Conservation (phyloP, 1,140 invertebrate species). For the Drosophila lacteicornis region DNA sequence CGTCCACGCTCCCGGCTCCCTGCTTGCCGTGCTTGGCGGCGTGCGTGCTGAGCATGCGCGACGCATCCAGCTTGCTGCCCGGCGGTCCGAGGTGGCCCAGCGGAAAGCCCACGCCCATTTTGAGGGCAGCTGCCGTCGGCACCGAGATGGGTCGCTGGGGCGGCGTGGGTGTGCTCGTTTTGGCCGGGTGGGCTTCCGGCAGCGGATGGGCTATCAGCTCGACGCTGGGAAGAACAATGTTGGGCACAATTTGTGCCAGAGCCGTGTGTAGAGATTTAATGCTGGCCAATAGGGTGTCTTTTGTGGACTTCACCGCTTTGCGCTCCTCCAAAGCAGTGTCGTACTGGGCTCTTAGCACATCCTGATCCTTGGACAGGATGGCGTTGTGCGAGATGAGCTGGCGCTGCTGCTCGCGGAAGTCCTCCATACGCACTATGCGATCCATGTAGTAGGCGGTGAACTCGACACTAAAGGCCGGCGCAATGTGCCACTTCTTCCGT, state of each 20-base stretch:
- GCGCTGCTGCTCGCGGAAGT: slow-evolving; percentile 91
- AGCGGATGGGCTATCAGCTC: slow-evolving; percentile 82
- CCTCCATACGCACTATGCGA: slow-evolving; percentile 91
- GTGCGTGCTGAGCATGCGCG: slow-evolving; percentile 86
- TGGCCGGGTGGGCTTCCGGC: slow-evolving; percentile 51
- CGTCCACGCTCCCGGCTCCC: slow-evolving; percentile 36
- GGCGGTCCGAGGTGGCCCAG: slow-evolving; percentile 87
- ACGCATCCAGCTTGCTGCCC: slow-evolving; percentile 86
- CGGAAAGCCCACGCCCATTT: slow-evolving; percentile 93
- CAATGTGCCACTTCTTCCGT: slow-evolving; percentile 96
- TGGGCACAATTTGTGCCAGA: slow-evolving; percentile 85
- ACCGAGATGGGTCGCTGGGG: slow-evolving; percentile 87
- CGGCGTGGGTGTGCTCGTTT: slow-evolving; percentile 67
- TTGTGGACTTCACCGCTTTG: slow-evolving; percentile 55
- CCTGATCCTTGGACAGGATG: slow-evolving; percentile 89
- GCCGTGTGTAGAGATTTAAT: slow-evolving; percentile 44
- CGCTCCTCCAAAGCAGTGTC: slow-evolving; percentile 88
- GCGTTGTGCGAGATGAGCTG: slow-evolving; percentile 91
- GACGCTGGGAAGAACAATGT: slow-evolving; percentile 86
- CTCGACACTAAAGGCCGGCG: slow-evolving; percentile 96
- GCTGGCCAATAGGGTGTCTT: slow-evolving; percentile 30
- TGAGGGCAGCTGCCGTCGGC: slow-evolving; percentile 91
- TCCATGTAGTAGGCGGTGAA: slow-evolving; percentile 98
- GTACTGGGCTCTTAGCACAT: slow-evolving; percentile 90
- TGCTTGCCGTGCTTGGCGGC: slow-evolving; percentile 54